Base-by-base conservation (phyloP, 2,113 vertebrate species). In the Pontoporia blainvillei region DNA sequence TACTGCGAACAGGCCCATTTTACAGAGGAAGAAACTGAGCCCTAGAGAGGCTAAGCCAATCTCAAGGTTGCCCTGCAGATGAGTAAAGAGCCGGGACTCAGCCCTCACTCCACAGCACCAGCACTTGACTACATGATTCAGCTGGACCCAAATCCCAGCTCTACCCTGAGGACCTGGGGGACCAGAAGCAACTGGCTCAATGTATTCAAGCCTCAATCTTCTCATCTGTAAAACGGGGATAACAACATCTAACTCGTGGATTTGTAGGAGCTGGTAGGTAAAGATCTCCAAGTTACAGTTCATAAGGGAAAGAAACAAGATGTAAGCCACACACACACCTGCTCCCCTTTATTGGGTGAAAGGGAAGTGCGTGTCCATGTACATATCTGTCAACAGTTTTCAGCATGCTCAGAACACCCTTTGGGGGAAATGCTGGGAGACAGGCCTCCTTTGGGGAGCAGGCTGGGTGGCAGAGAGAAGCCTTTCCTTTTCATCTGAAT, bases 351-450 rank as follows among this genome's bases (percentile, higher is more conserved):
- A 67, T 1, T 27, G 25, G 44, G 46, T 21, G 4, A 64, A 21
- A 78, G 20, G 31, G 20, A 34, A 25, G 21, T 5, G 6, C 1
- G 0, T 27, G 23, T 34, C 14, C 73, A 14, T 1, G 18, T 6
- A 39, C n/a, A 15, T 0, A 4, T 5, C 17, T 52, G 25, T 9
- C 59, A 25, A 0, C 0, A 17, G 61, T 44, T 5, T 10, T 7
- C 31, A 5, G 0, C 4, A 3, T 1, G 13, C 71, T 73, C 66
- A 36, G 57, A 46, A 31, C 0, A 0, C 57, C 11, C 21, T 34
- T 57, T 1, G 15, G 54, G 39, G 75, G n/a, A 20, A 9, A 5
- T 4, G 36, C 23, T 4, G 46, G 52, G 23, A n/a, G 34, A 25
- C 75, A 81, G 62, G 46, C 34, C 0, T 2, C 62, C 54, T 49